These are phyloP conservation scores for Nesometra sesokonis DNA, from an alignment of 35 echinoderm and acorn worm species.

Conservation along the genomic window DNA sequence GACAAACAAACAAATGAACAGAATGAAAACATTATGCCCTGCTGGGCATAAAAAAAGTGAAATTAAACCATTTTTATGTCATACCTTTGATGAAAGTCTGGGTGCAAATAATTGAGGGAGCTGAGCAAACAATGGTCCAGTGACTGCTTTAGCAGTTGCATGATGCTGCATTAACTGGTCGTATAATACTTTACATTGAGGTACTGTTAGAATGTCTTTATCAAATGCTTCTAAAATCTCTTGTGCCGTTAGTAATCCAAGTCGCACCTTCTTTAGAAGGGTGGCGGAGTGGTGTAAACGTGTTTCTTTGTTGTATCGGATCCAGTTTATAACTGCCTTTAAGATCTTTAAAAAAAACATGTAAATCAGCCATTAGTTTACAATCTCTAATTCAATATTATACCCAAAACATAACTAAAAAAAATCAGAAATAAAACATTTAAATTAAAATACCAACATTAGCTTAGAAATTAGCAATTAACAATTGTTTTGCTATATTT, in stretches of 20 bases:
- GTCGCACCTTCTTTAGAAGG: conserved; percentile 25
- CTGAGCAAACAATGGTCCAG: conserved; percentile 6
- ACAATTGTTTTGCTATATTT: too few relatives aligned
- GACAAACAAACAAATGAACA: too few relatives aligned
- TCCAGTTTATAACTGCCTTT: conserved; percentile 24
- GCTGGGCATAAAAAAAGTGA: too few relatives aligned
- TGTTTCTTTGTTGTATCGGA: conserved; percentile 8
- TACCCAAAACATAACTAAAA: too few relatives aligned
- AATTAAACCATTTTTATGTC: too few relatives aligned
- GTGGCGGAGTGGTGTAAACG: conserved; percentile 25
- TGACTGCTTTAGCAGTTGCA: conserved; percentile 12
- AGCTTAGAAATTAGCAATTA: too few relatives aligned
- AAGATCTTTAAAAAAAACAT: conserved; percentile 9
- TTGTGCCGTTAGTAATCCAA: conserved; percentile 26
- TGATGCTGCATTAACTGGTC: conserved; percentile 42
- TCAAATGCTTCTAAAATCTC: conserved; percentile 18
- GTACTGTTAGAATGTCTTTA: conserved; percentile 8
- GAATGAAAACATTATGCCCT: too few relatives aligned
- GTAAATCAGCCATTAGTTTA: not conserved
- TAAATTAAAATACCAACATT: too few relatives aligned
- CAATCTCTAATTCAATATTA: too few relatives aligned
- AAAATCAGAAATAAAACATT: too few relatives aligned
- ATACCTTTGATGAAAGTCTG: conserved; percentile 32
- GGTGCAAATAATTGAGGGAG: conserved; percentile 19
- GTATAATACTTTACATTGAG: conserved; percentile 25